Base-by-base conservation (phyloP, 2,797 vertebrate species). In the Passerculus sandwichensis region DNA sequence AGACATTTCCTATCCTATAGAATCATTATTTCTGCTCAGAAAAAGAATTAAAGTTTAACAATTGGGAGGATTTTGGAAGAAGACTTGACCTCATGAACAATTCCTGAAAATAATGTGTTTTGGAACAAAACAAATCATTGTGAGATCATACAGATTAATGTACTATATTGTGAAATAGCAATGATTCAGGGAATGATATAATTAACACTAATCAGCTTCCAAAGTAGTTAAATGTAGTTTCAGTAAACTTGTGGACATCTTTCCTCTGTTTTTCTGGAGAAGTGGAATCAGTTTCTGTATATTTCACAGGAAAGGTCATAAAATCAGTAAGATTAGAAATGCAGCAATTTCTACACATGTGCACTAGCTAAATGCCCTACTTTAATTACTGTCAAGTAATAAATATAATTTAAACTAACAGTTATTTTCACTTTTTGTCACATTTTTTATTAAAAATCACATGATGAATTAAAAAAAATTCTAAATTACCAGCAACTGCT, bases 61-160 rank as follows among this genome's bases (percentile, higher is more conserved):
- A 74, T 40, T 86, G 4, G 15, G 29, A 87, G 11, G 57, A 81
- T 76, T 79, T 78, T 42, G 6, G 65, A 78, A 69, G 60, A 89
- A 69, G 12, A 27, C 16, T 93, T 50, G 72, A 69, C 19, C 32
- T 80, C 70, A 56, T 16, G 32, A 93, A 45, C 9, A 85, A 59
- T 92, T 93, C 70, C 62, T 88, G 69, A 90, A 95, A 93, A 87
- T 32, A 73, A 78, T 69, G 23, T 83, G 4, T 88, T 95, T 91
- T 75, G 44, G 19, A 83, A 34, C 18, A 92, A 94, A 53, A 56
- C 5, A 40, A 13, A 13, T n/a, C 12, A 14, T 69, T 45, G 21
- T 67, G 30, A 64, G 34, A 85, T 17, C 13, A 14, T 79, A 59
- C 17, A 74, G 80, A 83, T n/a, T 85, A 20, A 34, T 51, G 13